Percentiles rank a stretch among this genome's conserved stretches.
phyloP scores from a whole-genome alignment of 2,113 vertebrate genomes.

The Istiophorus platypterus region DNA sequence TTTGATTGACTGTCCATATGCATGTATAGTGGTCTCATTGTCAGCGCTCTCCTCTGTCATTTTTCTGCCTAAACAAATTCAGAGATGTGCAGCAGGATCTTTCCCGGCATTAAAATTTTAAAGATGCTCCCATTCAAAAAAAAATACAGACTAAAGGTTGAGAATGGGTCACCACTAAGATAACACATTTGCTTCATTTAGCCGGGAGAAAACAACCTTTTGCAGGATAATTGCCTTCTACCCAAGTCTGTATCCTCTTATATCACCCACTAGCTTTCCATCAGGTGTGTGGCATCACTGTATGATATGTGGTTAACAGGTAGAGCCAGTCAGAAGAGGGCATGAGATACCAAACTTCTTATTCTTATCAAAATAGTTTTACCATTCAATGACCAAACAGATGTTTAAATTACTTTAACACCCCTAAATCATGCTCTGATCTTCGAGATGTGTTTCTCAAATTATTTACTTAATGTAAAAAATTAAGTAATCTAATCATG shows the following conservation, averaged over 20 bases:
- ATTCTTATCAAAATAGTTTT: not conserved
- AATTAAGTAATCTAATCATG: not conserved
- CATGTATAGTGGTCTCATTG: not conserved
- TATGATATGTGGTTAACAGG: no score
- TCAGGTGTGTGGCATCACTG: no score
- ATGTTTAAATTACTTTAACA: no score
- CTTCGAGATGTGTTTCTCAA: not conserved
- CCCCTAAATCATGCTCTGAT: no score
- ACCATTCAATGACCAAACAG: no score
- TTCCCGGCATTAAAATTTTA: not conserved
- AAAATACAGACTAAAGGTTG: not conserved
- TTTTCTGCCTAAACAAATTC: not conserved
- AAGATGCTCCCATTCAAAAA: not conserved
- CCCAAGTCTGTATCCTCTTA: no score
- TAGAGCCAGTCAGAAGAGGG: no score
- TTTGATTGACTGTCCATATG: not conserved
- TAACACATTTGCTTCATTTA: not conserved
- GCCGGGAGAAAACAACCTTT: not conserved
- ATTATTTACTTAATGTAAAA: not conserved
- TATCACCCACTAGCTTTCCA: no score
- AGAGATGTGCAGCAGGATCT: not conserved
- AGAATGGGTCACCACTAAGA: not conserved
- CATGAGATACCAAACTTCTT: not conserved
- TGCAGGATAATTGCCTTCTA: no score
- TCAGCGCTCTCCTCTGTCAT: not conserved